Percentiles rank a stretch among this genome's conserved stretches.
Conservation (phyloP, 2,113 vertebrate species). For the Salminus brasiliensis region DNA sequence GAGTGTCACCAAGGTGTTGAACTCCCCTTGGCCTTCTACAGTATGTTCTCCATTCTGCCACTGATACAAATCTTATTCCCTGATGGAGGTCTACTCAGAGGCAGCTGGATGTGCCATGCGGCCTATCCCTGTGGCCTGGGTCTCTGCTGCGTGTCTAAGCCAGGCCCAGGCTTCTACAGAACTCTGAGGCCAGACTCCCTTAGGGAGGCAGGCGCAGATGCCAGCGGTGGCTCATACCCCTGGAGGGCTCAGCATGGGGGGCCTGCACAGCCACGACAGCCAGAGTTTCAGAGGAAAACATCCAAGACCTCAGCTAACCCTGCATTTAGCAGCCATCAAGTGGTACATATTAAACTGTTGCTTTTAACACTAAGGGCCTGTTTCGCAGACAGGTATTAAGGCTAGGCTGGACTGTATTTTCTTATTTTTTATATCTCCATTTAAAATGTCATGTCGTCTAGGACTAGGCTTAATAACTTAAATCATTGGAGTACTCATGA, state of each 20-base stretch:
- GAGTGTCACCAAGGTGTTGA: not conserved
- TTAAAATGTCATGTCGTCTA: too few species aligned
- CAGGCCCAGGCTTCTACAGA: constrained; percentile 27
- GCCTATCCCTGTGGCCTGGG: not conserved
- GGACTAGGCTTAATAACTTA: too few species aligned
- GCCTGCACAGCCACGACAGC: constrained; percentile 29
- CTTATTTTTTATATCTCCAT: too few species aligned
- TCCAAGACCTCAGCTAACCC: not conserved
- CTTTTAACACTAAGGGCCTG: too few species aligned
- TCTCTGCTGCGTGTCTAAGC: constrained; percentile 20
- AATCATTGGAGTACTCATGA: too few species aligned
- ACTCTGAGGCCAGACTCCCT: constrained; percentile 31
- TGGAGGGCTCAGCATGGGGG: not conserved
- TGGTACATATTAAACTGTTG: not conserved
- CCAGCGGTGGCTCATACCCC: constrained; percentile 22
- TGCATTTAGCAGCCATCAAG: not conserved
- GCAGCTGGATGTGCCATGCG: not conserved
- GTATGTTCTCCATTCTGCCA: constrained; percentile 28
- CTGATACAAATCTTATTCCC: constrained; percentile 24
- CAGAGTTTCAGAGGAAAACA: not conserved
- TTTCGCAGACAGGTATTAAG: too few species aligned
- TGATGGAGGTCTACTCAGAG: constrained; percentile 14
- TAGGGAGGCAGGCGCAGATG: constrained; percentile 34
- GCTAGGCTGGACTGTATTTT: too few species aligned
- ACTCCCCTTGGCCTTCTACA: constrained; percentile 1